phyloP scores from a whole-genome alignment of 2,797 vertebrate genomes.

The Argyrosomus regius region DNA sequence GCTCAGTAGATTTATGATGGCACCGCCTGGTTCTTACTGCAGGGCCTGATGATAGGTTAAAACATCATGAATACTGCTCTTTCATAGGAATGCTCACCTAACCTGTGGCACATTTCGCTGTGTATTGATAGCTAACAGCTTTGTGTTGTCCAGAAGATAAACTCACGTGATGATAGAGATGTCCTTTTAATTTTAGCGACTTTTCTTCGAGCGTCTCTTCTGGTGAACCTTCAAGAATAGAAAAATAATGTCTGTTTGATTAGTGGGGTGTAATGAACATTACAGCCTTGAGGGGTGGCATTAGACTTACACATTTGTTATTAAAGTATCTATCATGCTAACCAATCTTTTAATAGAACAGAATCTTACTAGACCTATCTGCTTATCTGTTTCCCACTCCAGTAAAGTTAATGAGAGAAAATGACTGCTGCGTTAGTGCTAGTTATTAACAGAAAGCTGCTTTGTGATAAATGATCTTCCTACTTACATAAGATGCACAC shows the following conservation, averaged over 20 bases:
- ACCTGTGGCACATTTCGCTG: background rate
- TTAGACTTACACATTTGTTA: background rate
- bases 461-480: slow-evolving; percentile 32
- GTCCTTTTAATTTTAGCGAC: background rate
- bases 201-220: background rate
- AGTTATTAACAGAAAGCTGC: slow-evolving; percentile 30
- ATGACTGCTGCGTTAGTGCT: slow-evolving; percentile 19
- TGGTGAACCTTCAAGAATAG: background rate
- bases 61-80: background rate
- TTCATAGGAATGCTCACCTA: background rate
- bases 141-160: background rate
- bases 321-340: background rate
- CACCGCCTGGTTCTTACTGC: background rate
- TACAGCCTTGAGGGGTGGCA: background rate
- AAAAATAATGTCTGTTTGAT: background rate
- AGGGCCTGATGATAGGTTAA: background rate
- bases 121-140: background rate
- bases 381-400: background rate
- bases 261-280: background rate
- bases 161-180: background rate
- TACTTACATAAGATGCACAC: slow-evolving; percentile 34
- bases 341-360: slow-evolving; percentile 16
- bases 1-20: background rate
- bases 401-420: slow-evolving; percentile 18
- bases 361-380: background rate